These are phyloP conservation scores for Bombus affinis DNA, from an alignment of 1,140 invertebrate genomes.

Conservation along the genomic window DNA sequence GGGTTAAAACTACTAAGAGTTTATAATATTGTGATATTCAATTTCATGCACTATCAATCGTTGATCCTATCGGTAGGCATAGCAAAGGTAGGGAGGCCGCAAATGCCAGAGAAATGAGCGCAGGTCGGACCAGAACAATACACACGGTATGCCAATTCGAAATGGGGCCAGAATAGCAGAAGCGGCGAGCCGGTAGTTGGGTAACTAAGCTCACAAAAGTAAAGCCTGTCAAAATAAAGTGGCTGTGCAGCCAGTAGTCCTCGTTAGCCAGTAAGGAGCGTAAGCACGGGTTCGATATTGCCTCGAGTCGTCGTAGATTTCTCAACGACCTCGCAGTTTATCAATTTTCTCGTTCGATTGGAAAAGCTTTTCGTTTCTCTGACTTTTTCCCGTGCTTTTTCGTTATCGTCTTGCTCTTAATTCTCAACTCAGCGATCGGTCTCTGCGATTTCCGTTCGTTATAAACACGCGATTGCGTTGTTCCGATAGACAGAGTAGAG, in stretches of 20 bases:
- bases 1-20: not conserved
- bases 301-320: conserved; percentile 3
- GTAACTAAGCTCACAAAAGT: conserved; percentile 69
- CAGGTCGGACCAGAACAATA: conserved; percentile 77
- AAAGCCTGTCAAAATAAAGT: conserved; percentile 80
- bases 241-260: conserved; percentile 56
- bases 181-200: conserved; percentile 72
- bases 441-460: not conserved
- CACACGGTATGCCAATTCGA: conserved; percentile 78
- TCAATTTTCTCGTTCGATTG: not conserved
- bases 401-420: not conserved
- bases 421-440: not conserved
- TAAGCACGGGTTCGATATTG: conserved; percentile 37
- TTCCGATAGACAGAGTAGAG: conserved; percentile 61
- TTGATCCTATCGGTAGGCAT: not conserved
- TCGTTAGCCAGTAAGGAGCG: conserved; percentile 58
- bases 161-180: conserved; percentile 80
- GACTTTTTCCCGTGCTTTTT: not conserved
- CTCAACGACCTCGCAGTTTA: not conserved
- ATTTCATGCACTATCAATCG: not conserved
- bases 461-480: conserved; percentile 32
- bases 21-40: not conserved
- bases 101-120: conserved; percentile 77
- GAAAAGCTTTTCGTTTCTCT: not conserved
- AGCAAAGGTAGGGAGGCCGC: conserved; percentile 31